phyloP scores from a whole-genome alignment of 2,888 invertebrate species.

The Pseudoips prasinana region DNA sequence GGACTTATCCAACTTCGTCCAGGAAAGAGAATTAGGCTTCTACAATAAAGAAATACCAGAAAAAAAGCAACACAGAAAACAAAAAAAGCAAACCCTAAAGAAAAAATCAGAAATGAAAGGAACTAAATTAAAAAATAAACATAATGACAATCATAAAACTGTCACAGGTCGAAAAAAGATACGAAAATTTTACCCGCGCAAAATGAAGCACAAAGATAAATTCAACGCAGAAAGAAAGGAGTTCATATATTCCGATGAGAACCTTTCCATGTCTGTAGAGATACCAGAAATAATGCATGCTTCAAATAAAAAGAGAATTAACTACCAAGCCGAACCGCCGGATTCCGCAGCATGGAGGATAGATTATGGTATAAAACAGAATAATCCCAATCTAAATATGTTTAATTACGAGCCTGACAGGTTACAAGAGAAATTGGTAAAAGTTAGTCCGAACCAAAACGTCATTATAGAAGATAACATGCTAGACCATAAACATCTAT shows the following conservation, averaged over 20 bases:
- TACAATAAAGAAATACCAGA: constrained; percentile 23
- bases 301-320: constrained; percentile 21
- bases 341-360: constrained; percentile 65
- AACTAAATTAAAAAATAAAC: constrained; percentile 20
- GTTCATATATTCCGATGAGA: constrained; percentile 53
- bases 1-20: constrained; percentile 56
- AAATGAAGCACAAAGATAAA: constrained; percentile 66
- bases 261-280: constrained; percentile 63
- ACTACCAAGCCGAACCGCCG: constrained; percentile 42
- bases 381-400: constrained; percentile 55
- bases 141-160: constrained; percentile 35
- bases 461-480: constrained; percentile 39
- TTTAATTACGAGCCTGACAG: constrained; percentile 43
- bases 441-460: constrained; percentile 46
- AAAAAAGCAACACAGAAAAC: constrained; percentile 11
- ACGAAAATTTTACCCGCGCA: constrained; percentile 69
- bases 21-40: constrained; percentile 41
- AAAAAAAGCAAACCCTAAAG: constrained; percentile 13
- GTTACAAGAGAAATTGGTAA: constrained; percentile 52
- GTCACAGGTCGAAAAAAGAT: constrained; percentile 55
- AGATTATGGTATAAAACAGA: constrained; percentile 65
- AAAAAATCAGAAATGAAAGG: constrained; percentile 8
- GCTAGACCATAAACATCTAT: constrained; percentile 30
- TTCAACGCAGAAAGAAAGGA: constrained; percentile 33
- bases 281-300: constrained; percentile 37